A percentile compares a stretch with the other conserved stretches of the same genome.
Conservation (phyloP, 2,113 vertebrate species). For the Callocephalon fimbriatum region DNA sequence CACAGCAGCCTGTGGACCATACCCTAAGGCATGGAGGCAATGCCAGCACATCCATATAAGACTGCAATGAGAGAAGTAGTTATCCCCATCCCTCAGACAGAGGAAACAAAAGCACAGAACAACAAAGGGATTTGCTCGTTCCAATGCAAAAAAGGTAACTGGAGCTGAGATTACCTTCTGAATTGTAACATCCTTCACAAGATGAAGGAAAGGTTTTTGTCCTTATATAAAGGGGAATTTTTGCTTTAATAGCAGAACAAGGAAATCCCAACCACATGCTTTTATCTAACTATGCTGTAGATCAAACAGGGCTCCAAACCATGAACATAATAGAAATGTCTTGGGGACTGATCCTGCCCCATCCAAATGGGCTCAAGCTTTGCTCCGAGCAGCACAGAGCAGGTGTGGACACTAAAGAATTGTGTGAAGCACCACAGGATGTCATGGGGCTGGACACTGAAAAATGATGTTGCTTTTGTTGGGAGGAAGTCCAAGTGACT, state of each 20-base stretch:
- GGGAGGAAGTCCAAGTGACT: slow-evolving; percentile 59
- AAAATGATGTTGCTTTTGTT: slow-evolving; percentile 39
- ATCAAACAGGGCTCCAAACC: slow-evolving; percentile 6
- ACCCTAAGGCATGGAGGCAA: neutral
- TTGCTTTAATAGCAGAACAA: neutral
- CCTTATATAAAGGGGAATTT: neutral
- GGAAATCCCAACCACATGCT: slow-evolving; percentile 11
- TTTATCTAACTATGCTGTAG: neutral
- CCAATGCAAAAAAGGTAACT: neutral
- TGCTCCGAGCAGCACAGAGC: fast-evolving
- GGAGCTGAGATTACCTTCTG: neutral
- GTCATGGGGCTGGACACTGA: neutral
- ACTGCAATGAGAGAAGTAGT: neutral
- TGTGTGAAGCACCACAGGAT: neutral
- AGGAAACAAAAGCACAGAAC: neutral
- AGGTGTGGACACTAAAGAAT: slow-evolving; percentile 41
- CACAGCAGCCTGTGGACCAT: neutral
- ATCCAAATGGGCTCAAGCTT: neutral
- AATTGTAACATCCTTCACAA: neutral
- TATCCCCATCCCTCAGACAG: neutral
- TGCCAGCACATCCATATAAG: neutral
- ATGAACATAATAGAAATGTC: neutral
- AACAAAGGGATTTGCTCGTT: neutral
- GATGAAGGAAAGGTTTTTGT: neutral
- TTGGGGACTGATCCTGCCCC: neutral